These are phyloP conservation scores for Bubalus kerabau DNA, from an alignment of 2,113 vertebrate species.

Conservation along the genomic window DNA sequence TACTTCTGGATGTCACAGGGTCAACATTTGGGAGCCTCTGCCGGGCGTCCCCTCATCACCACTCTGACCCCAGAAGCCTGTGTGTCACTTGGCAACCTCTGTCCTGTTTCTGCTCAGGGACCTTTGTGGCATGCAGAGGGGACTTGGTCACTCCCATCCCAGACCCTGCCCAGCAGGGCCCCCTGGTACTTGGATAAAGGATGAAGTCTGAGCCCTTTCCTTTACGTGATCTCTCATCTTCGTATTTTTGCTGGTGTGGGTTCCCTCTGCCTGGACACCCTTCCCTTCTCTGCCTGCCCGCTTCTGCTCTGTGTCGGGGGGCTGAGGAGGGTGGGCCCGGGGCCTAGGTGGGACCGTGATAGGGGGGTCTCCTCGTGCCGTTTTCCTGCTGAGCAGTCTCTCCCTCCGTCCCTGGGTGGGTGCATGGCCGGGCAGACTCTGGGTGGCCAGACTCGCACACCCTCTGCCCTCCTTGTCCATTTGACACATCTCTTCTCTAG, in stretches of 20 bases:
- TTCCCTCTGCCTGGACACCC: not conserved
- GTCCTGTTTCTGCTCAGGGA: not conserved
- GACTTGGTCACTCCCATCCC: not conserved
- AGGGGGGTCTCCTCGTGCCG: not conserved
- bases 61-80: not conserved
- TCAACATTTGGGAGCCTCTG: not conserved
- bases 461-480: not conserved
- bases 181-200: not conserved
- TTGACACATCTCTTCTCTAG: not conserved
- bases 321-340: not conserved
- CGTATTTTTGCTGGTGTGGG: accelerated
- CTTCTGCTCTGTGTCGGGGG: not conserved
- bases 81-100: not conserved
- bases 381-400: accelerated
- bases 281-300: not conserved
- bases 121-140: not conserved
- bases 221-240: not conserved
- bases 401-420: not conserved
- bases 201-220: not conserved
- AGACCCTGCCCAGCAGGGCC: not conserved
- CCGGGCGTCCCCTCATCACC: not conserved
- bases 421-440: accelerated
- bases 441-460: accelerated
- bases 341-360: not conserved
- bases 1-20: not conserved